Base-by-base conservation (phyloP, 2,888 invertebrate genomes). In the Zaprionus bogoriensis region DNA sequence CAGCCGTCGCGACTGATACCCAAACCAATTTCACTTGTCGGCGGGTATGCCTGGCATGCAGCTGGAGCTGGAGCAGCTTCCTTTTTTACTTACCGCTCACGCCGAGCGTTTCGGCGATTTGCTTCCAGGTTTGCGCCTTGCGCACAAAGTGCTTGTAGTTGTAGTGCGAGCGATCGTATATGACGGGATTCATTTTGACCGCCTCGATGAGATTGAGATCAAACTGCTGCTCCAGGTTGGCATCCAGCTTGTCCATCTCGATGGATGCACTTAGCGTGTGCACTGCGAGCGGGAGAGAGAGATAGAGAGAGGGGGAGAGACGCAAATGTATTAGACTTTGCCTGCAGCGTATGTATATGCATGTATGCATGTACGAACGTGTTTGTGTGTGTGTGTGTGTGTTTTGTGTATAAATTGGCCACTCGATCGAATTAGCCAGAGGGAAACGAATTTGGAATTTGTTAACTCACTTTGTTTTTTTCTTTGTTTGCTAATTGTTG, bases 51-150 rank as follows among this genome's bases (percentile, higher is more conserved):
- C n/a, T n/a, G n/a, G n/a, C n/a, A n/a, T n/a, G n/a, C n/a, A n/a
- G n/a, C n/a, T n/a, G n/a, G n/a, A n/a, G n/a, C n/a, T n/a, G n/a
- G n/a, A n/a, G n/a, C n/a, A n/a, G n/a, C n/a, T n/a, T n/a, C n/a
- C n/a, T n/a, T n/a, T 86, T 79, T 67, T 65, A 82, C 88, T 89
- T 84, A 90, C 89, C 89, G 74, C 87, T 84, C 66, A 89, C 88
- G 47, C 89, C 89, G 59, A 89, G 89, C 27, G 89, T 84, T 64
- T 90, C 89, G 38, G 89, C 89, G 38, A 89, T 89, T 74, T 87
- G 89, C 47, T 89, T 89, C 89, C 89, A 89, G 19, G 89, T 88
- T 65, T 90, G 90, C 23, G 89, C 89, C 74, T 89, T 89, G 46
- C 89, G 81, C 48, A 89, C 89, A 66, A 89, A 89, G 68, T 89